Evolutionary conservation across 2,888 invertebrate genomes (phyloP).

Genomic region (Halocaridina rubra): DNA sequence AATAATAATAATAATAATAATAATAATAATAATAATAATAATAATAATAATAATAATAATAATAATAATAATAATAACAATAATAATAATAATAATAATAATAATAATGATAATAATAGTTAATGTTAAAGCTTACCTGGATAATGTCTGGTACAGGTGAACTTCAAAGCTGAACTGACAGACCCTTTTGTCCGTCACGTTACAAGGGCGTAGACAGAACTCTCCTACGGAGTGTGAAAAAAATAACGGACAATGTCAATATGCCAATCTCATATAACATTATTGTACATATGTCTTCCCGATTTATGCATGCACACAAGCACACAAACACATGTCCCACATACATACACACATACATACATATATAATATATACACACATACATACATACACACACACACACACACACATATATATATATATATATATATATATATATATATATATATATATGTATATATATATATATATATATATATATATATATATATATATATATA

Average conservation of each 20-base stretch:
- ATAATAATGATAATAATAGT: neutral
- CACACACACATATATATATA: neutral
- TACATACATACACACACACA: neutral
- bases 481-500: no score
- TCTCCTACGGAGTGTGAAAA: conserved; percentile 30
- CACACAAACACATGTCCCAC: neutral
- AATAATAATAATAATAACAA: neutral
- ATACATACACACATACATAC: neutral
- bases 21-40: neutral
- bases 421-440: no score
- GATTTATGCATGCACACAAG: neutral
- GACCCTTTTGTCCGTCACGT: conserved; percentile 27
- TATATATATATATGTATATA: no score
- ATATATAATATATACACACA: neutral
- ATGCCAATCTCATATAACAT: no score
- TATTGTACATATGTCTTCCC: no score
- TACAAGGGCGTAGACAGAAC: conserved; percentile 40
- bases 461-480: no score
- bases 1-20: neutral
- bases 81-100: neutral
- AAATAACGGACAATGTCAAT: no score
- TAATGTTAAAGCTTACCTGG: conserved; percentile 30
- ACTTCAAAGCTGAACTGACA: conserved; percentile 54
- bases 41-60: neutral
- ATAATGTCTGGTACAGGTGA: conserved; percentile 57